Evolutionary conservation across 2,888 invertebrate species (phyloP).

Genomic region (Drosophila prolongata): DNA sequence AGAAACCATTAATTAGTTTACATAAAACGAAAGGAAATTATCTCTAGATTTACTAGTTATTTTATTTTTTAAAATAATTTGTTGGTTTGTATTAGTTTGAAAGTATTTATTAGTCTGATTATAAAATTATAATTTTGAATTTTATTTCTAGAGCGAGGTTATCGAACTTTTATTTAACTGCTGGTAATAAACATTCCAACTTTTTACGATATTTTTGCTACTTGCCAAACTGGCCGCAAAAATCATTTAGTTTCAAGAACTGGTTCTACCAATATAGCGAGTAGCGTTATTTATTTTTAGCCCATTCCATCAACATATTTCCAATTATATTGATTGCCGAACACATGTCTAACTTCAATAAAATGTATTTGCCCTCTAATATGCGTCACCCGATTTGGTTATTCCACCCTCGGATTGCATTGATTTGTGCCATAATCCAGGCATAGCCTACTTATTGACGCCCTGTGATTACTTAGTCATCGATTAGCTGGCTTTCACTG

Average conservation of each 20-base stretch:
- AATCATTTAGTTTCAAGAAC: conserved; percentile 2
- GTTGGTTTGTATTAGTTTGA: no score
- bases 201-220: conserved; percentile 4
- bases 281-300: no score
- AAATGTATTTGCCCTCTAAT: no score
- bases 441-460: conserved; percentile 62
- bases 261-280: conserved; percentile 3
- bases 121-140: no score
- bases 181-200: conserved; percentile 1
- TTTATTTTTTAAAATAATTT: no score
- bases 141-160: conserved; percentile 9
- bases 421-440: conserved; percentile 32
- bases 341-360: conserved; percentile 14
- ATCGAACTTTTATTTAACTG: conserved; percentile 11
- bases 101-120: not conserved
- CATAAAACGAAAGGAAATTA: not conserved
- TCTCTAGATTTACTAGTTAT: not conserved
- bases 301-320: not conserved
- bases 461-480: conserved; percentile 52
- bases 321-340: not conserved
- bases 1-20: not conserved
- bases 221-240: conserved; percentile 10
- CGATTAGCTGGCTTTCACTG: conserved; percentile 38
- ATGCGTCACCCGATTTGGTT: conserved; percentile 17
- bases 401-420: not conserved